Evolutionary conservation across 1,140 invertebrate genomes (phyloP), one percentile per base, ranked within the genome.

Genomic region (Dreissena polymorpha): DNA sequence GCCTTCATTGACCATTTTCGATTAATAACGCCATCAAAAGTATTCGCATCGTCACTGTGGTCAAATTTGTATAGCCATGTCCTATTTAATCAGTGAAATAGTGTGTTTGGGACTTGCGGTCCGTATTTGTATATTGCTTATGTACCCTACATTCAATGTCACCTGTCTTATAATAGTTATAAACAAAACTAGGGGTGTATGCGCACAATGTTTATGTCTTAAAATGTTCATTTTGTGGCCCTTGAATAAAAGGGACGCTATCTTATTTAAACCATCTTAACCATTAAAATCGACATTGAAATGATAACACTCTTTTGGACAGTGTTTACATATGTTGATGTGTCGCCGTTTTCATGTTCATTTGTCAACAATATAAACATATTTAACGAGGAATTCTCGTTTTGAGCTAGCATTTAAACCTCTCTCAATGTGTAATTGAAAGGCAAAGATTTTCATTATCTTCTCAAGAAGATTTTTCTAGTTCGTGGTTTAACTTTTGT

Each of bases 371-470:
- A 64, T 82, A 51, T 68, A 82, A 82, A 82, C 79, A 82, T 67
- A 82, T 82, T 82, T 53, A 82, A 82, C 79, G 70, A 27, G 27
- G n/a, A 55, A 49, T 82, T 74, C 71, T 67, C 57, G 67, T 73
- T 74, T 82, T 55, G 55, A 82, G 74, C 55, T 67, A 73, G 55
- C 71, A 82, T 73, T 82, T 72, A 82, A 82, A 39, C 39, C 57
- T 25, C 71, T 73, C 79, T 82, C 68, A 14, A 49, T 49, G 10
- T 23, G 39, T 82, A 82, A 82, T 82, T 82, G 79, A 82, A 82
- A 82, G 79, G 79, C 73, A 73, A 82, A 82, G 79, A 74, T 82
- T 82, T 80, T 82, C 71, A 82, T 82, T 82, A 67, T 82, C 70
- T 82, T 69, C 49, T 49, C 25, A n/a, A 78, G 68, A 78, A 69